Evolutionary conservation across 2,888 invertebrate genomes (phyloP).

Genomic region (Neoitamus cyanurus): DNA sequence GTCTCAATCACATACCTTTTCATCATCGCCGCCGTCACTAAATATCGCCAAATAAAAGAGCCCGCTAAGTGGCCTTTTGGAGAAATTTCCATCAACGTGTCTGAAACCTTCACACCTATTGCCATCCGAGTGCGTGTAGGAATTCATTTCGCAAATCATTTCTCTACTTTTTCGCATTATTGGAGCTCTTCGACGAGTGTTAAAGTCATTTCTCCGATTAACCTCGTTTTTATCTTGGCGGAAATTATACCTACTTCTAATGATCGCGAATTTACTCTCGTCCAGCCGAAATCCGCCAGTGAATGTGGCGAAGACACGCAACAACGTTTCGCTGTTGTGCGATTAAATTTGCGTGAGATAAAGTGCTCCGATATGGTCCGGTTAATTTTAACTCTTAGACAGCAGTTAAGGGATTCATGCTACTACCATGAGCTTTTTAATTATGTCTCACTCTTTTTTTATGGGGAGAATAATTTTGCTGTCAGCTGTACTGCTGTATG

Average conservation of each 20-base stretch:
- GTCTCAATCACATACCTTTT: background rate
- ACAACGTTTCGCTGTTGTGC: background rate
- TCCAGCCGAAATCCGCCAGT: background rate
- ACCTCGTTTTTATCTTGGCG: background rate
- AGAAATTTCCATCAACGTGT: background rate
- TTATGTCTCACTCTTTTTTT: background rate
- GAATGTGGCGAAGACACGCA: background rate
- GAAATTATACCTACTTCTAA: background rate
- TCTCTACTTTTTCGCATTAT: background rate
- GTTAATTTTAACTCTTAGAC: background rate
- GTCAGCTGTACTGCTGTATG: background rate
- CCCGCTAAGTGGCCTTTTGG: background rate
- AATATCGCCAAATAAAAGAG: background rate
- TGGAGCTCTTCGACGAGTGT: background rate
- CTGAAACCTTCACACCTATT: background rate
- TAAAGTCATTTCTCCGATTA: background rate
- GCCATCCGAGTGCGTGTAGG: background rate
- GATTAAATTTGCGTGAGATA: conserved; percentile 8
- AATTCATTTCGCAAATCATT: background rate
- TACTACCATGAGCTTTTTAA: background rate
- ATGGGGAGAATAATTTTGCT: background rate
- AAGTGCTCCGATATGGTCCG: background rate
- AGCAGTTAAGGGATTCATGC: background rate
- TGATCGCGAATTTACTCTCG: background rate
- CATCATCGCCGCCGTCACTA: background rate